Percentiles rank a stretch among this genome's conserved stretches.
phyloP scores from a whole-genome alignment of 2,888 invertebrate species.

The Cloeon dipterum region DNA sequence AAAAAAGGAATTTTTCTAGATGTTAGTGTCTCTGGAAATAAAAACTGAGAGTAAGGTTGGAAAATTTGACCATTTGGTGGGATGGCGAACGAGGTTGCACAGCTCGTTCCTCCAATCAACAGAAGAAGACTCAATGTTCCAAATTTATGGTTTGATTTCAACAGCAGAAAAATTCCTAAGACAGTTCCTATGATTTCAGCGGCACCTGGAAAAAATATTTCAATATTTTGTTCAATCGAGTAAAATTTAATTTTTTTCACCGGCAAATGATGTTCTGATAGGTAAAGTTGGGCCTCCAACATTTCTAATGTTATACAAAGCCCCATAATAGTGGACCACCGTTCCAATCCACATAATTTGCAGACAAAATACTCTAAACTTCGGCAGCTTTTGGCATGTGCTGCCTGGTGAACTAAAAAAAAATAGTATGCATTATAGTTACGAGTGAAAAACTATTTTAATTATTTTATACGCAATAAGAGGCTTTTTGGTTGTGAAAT shows the following conservation, averaged over 20 bases:
- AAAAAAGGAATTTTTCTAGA: no score
- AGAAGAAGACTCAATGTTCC: neutral
- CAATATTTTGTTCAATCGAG: no score
- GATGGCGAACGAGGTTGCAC: no score
- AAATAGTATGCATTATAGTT: no score
- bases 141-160: slow-evolving; percentile 19
- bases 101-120: neutral
- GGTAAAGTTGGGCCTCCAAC: slow-evolving; percentile 18
- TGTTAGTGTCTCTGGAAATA: no score
- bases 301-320: slow-evolving; percentile 20
- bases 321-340: slow-evolving; percentile 17
- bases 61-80: no score
- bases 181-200: slow-evolving; percentile 21
- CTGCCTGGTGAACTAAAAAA: no score
- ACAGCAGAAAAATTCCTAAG: slow-evolving; percentile 17
- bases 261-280: slow-evolving; percentile 20
- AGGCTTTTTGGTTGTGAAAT: neutral
- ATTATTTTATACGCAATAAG: no score
- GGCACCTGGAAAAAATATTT: slow-evolving; percentile 11
- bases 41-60: no score
- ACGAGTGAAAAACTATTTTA: no score
- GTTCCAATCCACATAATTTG: slow-evolving; percentile 4
- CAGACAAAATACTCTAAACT: no score
- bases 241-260: slow-evolving; percentile 2
- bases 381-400: no score